Evolutionary conservation across 2,113 vertebrate genomes (phyloP), one percentile per base, ranked within the genome.

Genomic region (Erythrocercus mccallii): DNA sequence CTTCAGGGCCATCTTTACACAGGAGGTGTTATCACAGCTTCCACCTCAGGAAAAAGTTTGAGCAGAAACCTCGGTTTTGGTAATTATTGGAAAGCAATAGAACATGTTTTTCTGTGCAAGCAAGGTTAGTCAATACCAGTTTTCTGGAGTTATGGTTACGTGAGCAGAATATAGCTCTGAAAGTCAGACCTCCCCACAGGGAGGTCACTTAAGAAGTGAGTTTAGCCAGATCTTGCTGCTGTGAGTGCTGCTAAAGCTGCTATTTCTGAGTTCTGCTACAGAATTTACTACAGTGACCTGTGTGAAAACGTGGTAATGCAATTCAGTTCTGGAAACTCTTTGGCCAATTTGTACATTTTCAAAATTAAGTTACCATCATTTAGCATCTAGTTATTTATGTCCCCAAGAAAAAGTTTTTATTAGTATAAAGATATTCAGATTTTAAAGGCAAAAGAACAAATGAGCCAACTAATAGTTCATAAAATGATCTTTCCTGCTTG

Each of bases 361-460:
- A 50, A 86, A 93, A 90, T 81, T 53, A 91, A 89, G 69, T 82
- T 80, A 58, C 61, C 45, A 50, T 48, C 31, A 37, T 30, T 94
- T 86, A 90, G 7, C 57, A 80, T 69, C 45, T 56, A 44, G 18
- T 72, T 93, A 56, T 76, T 96, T 92, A 76, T 54, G 45, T 53
- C 53, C 73, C 45, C 1, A 2, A 79, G 57, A 78, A 73, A 68
- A 95, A 66, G 17, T 11, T 87, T 91, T 81, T 85, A 85, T 85
- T 87, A 79, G n/a, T 40, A 56, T 40, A 79, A 94, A 86, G 11
- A 44, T 90, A 79, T 87, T 82, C 16, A 17, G 30, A 58, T 86
- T 86, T 92, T 81, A 81, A 66, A 88, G 47, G 72, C 64, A 78
- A 88, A 86, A 83, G 56, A 86, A 94, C 72, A 93, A 95, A 82